Base-by-base conservation (phyloP, 1,140 invertebrate genomes). In the Drosophila sp. region DNA sequence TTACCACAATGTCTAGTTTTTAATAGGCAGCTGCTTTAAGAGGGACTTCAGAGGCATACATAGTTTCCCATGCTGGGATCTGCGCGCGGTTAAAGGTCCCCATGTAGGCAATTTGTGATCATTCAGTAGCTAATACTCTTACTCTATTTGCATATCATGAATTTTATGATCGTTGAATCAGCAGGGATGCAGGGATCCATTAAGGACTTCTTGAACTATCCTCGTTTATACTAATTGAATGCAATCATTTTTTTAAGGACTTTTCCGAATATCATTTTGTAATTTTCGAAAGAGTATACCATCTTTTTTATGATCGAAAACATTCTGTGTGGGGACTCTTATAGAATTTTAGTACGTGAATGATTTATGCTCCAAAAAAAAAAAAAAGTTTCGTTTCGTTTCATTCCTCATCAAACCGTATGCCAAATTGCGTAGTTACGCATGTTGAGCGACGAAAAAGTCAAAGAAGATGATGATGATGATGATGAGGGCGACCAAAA, bases 361-460 rank as follows among this genome's bases (percentile, higher is more conserved):
- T 87, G 87, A 90, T 90, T 90, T 87, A 90, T 80, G 68, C 74
- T 68, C 77, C 23, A 76, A 80, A 69, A 82, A 65, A 60, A 17
- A 17, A 17, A 17, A 17, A 17, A 17, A 17, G 17, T 17, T 17
- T 17, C 54, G 54, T 70, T 66, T 70, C 33, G 23, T 33, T 68
- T 41, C 66, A 44, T 70, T 32, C 47, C 60, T 38, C 73, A 73
- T 38, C 73, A 73, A 72, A 68, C 63, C 66, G 68, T 69, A 70
- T 70, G 75, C 54, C 75, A 76, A 86, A 87, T 27, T 87, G 83
- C 83, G 83, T 87, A 82, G 83, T 87, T 82, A 86, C 79, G 82
- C 82, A 82, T 65, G 44, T 61, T 66, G 72, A 67, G 62, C 72
- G 79, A 58, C 66, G 55, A 17, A 17, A 17, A 17, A 17, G 17